Conservation (phyloP, 2,888 invertebrate genomes). For the Phrixothrix hirtus region DNA sequence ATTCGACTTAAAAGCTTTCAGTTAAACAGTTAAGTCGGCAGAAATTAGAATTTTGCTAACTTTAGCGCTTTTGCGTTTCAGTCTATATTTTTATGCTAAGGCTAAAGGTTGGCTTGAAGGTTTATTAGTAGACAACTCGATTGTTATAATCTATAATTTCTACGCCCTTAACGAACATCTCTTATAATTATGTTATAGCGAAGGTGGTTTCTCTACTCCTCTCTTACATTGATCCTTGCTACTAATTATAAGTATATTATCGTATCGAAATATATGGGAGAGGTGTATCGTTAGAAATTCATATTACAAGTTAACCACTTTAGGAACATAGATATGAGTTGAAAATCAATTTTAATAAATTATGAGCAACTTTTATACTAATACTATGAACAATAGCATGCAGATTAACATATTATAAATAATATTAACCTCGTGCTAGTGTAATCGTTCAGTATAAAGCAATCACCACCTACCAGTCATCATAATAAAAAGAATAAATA, state of each 20-base stretch:
- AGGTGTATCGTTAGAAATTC: constrained; percentile 1
- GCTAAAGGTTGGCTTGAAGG: too few relatives aligned
- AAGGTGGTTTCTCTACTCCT: background rate
- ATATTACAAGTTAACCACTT: constrained; percentile 2
- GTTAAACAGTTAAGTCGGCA: background rate
- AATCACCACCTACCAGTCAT: constrained; percentile 25
- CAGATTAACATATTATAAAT: constrained; percentile 10
- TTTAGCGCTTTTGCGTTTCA: background rate
- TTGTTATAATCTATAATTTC: too few relatives aligned
- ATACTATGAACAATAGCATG: constrained; percentile 5
- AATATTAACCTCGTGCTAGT: too few relatives aligned
- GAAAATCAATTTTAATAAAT: constrained; percentile 7
- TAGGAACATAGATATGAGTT: constrained; percentile 17
- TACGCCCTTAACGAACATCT: background rate
- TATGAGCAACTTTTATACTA: constrained; percentile 3
- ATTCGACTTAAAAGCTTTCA: too few relatives aligned
- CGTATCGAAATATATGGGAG: background rate
- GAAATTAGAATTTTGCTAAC: background rate
- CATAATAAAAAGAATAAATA: constrained; percentile 10
- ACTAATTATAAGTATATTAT: background rate
- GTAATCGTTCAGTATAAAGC: too few relatives aligned
- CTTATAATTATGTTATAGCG: background rate
- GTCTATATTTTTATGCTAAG: too few relatives aligned
- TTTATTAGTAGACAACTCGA: background rate
- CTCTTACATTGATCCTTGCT: background rate